These are phyloP conservation scores for Agelaius tricolor DNA, from an alignment of 2,113 vertebrate genomes.

Conservation along the genomic window DNA sequence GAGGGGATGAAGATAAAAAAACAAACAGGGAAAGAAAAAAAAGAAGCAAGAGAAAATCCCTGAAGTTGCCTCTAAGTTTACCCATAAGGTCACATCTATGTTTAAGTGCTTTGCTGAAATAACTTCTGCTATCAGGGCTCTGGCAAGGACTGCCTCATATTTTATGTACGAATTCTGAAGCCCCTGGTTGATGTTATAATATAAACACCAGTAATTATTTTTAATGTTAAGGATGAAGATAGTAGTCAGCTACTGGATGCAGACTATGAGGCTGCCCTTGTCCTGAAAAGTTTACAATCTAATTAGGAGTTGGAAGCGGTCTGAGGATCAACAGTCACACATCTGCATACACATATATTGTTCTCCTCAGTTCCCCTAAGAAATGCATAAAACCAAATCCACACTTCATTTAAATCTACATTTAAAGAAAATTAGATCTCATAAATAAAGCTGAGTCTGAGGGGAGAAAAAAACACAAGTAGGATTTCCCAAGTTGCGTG, in stretches of 20 bases:
- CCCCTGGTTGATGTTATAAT: neutral
- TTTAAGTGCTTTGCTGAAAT: constrained; percentile 2
- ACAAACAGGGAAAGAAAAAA: neutral
- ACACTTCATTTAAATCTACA: neutral
- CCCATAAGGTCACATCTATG: neutral
- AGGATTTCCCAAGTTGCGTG: neutral
- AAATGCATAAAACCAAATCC: neutral
- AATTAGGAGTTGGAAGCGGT: neutral
- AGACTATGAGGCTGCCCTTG: neutral
- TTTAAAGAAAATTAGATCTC: neutral
- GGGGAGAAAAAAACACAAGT: neutral
- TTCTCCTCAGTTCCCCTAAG: neutral
- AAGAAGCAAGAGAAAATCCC: neutral
- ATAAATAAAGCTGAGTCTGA: neutral
- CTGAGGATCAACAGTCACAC: neutral
- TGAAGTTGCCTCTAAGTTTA: neutral
- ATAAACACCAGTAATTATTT: constrained; percentile 47
- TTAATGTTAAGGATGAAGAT: neutral
- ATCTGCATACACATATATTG: neutral
- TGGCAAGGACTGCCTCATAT: constrained; percentile 26
- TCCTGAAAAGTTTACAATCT: neutral
- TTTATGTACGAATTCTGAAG: constrained; percentile 45
- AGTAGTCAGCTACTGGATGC: neutral
- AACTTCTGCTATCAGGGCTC: neutral
- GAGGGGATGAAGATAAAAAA: neutral